phyloP scores from a whole-genome alignment of 1,140 invertebrate species.

The Drosophila micromelanica region DNA sequence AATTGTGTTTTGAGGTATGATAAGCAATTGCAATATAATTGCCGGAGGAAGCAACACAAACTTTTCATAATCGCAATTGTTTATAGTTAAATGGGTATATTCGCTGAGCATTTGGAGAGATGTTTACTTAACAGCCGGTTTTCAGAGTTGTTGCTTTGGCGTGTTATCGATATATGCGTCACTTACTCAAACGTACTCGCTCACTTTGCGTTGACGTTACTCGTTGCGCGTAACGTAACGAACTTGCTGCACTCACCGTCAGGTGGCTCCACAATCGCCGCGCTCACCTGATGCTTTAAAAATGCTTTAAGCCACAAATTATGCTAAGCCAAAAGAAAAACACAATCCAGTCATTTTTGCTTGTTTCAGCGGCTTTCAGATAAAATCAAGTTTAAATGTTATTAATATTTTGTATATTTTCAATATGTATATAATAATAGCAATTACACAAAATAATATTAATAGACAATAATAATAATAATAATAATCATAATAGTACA shows the following conservation, averaged over 20 bases:
- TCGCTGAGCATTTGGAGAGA: background rate
- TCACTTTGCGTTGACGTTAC: background rate
- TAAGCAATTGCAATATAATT: background rate
- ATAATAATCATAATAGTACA: constrained; percentile 58
- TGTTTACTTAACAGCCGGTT: constrained; percentile 14
- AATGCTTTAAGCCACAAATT: background rate
- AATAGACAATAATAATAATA: constrained; percentile 63
- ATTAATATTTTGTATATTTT: constrained; percentile 64
- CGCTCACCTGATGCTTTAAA: background rate
- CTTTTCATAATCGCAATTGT: background rate
- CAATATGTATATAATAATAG: constrained; percentile 64
- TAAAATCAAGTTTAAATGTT: constrained; percentile 26
- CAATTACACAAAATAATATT: constrained; percentile 67
- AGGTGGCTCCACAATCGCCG: background rate
- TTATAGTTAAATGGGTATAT: background rate
- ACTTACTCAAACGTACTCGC: background rate
- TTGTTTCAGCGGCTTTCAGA: too few relatives aligned
- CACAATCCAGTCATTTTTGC: too few relatives aligned
- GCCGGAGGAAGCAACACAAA: background rate
- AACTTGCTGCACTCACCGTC: background rate
- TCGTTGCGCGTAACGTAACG: background rate
- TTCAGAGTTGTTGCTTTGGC: constrained; percentile 8
- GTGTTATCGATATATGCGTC: constrained; percentile 5
- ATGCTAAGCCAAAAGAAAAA: too few relatives aligned
- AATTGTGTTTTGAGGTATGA: background rate